These are phyloP conservation scores for Hanleya hanleyi DNA, from an alignment of 2,888 invertebrate species.

Conservation along the genomic window DNA sequence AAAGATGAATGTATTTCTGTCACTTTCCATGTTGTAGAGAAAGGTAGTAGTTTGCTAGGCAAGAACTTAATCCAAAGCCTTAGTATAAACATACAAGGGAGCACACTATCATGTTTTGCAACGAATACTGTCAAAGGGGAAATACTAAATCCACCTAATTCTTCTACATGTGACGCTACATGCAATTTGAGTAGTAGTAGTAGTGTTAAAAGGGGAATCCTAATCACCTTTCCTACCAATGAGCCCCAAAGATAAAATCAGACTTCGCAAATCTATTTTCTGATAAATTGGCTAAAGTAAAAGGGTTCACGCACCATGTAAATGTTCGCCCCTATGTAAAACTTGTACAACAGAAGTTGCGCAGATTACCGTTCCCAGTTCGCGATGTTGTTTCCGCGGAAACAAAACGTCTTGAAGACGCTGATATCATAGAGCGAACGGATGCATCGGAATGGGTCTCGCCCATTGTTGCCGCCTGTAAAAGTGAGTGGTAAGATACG, in stretches of 20 bases:
- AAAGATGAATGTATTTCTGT: not conserved
- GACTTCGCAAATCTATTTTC: not conserved
- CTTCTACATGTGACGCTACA: too few relatives aligned
- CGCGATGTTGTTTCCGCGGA: not conserved
- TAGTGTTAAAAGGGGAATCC: too few relatives aligned
- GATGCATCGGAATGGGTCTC: not conserved
- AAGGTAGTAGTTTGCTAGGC: not conserved
- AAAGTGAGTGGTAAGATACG: slow-evolving; percentile 19
- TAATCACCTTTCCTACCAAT: too few relatives aligned
- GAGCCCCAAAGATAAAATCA: too few relatives aligned
- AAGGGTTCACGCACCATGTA: not conserved
- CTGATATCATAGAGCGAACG: not conserved
- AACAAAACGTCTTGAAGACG: not conserved
- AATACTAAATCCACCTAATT: too few relatives aligned
- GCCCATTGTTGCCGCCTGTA: slow-evolving; percentile 18
- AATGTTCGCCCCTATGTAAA: not conserved
- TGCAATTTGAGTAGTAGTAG: too few relatives aligned
- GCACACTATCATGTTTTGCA: not conserved
- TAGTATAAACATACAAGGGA: not conserved
- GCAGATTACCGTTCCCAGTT: not conserved
- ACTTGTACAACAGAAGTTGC: not conserved
- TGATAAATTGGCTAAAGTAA: not conserved
- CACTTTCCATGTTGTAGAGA: not conserved
- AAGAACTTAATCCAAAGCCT: not conserved
- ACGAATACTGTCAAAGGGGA: not conserved